Conservation (phyloP, 2,113 vertebrate genomes). For the Aramus guarauna region DNA sequence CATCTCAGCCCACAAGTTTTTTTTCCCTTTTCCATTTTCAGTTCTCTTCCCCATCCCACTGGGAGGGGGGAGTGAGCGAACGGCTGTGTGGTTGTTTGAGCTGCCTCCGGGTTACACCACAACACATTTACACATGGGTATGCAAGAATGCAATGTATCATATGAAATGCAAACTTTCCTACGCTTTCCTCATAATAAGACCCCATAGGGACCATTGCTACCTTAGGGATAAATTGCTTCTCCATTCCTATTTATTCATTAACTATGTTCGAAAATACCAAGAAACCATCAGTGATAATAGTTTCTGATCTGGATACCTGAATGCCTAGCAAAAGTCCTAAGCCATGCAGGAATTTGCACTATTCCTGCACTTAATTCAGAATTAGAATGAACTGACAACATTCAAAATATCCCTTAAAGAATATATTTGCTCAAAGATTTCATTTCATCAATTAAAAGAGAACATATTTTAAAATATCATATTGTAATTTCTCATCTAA, state of each 20-base stretch:
- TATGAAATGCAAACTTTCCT: not conserved
- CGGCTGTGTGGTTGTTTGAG: no score
- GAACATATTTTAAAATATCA: not conserved
- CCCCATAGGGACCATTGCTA: not conserved
- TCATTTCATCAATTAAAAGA: not conserved
- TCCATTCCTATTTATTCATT: not conserved
- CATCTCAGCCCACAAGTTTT: no score
- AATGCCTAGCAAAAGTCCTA: not conserved
- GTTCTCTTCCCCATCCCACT: no score
- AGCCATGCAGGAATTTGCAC: accelerated
- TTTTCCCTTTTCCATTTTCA: no score
- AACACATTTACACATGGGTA: not conserved
- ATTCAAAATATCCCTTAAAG: not conserved
- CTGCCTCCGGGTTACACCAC: no score
- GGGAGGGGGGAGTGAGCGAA: no score
- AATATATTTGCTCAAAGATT: not conserved
- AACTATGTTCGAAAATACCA: not conserved
- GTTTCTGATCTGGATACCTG: not conserved
- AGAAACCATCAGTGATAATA: not conserved
- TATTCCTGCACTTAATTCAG: not conserved
- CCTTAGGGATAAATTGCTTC: not conserved
- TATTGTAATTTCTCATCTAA: not conserved
- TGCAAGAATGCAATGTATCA: accelerated
- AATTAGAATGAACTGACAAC: not conserved
- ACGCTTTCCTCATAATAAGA: not conserved